These are phyloP conservation scores for Sardina pilchardus DNA, from an alignment of 2,113 vertebrate genomes.

Conservation along the genomic window DNA sequence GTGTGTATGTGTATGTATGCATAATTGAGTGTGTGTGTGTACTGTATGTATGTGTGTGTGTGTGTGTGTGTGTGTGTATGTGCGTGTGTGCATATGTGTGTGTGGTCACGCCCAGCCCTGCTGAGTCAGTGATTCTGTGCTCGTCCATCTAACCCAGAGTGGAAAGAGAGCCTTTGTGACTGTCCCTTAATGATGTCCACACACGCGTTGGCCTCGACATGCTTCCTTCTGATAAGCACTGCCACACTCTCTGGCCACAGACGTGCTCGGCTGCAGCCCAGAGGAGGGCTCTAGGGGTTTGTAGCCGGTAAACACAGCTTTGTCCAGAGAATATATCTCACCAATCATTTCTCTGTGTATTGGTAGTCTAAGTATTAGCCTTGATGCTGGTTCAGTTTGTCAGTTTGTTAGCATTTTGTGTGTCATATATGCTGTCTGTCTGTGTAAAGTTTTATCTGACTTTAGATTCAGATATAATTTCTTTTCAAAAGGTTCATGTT, in stretches of 20 bases:
- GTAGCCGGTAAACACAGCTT: not conserved
- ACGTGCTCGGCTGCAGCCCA: not conserved
- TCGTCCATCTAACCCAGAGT: conserved; percentile 25
- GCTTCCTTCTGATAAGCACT: conserved; percentile 61
- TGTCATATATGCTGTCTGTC: too few relatives aligned
- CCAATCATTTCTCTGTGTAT: not conserved
- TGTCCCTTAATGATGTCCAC: conserved; percentile 50
- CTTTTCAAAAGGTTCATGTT: not conserved
- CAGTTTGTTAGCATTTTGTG: too few relatives aligned
- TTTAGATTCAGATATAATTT: not conserved
- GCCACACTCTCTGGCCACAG: not conserved
- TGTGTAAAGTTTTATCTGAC: not conserved
- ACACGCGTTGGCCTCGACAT: conserved; percentile 37
- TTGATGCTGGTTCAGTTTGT: not conserved
- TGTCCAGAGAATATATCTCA: not conserved
- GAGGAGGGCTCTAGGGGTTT: not conserved
- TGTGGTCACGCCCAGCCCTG: not conserved
- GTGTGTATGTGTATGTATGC: conserved; percentile 17
- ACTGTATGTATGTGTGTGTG: not conserved
- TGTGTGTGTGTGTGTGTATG: not conserved
- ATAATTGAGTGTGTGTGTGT: not conserved
- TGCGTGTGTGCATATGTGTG: conserved; percentile 18
- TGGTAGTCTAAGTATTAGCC: not conserved
- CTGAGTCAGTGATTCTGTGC: conserved; percentile 25
- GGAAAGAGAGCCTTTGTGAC: conserved; percentile 40